Evolutionary conservation across 2,797 vertebrate genomes (phyloP), one percentile per base, ranked within the genome.

Genomic region (Cossypha dichroa): DNA sequence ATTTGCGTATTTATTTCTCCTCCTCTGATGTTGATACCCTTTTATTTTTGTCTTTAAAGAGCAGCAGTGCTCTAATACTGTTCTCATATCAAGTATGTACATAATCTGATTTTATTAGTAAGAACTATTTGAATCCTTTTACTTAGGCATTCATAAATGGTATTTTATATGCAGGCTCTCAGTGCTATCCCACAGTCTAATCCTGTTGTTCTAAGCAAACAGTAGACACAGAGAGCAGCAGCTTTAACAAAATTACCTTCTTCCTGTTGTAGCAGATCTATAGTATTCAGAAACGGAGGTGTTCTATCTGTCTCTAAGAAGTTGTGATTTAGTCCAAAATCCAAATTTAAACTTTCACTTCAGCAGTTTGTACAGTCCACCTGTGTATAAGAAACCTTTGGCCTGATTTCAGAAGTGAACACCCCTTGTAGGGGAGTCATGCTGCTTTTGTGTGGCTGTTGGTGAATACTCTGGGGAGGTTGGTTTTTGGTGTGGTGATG

Each of bases 11-110:
- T 90, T 83, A 63, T 77, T 92, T 92, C 26, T 75, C 33, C 1
- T 69, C 55, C 60, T 88, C 73, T 86, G 73, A 66, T 86, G 79
- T 62, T 63, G 15, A 41, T 91, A 60, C 13, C 19, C 64, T 88
- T 88, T 94, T 75, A 58, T 72, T 66, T 95, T 86, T 90, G 60
- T 59, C 40, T 82, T 85, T 46, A 84, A 84, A 59, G 38, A 86
- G 36, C 23, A 85, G 60, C 49, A 84, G 51, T 86, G 40, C 40
- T 88, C n/a, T 91, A 60, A 62, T 72, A 13, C n/a, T 79, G 8
- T 58, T 84, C 85, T 91, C 22, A 17, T 74, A 52, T 89, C 18
- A 51, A 54, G 22, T 56, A 81, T 75, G 28, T 75, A 41, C 58
- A 16, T 67, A 87, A 68, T 72, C 52, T 85, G 11, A 54, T 83